phyloP scores from a whole-genome alignment of 2,888 invertebrate genomes.

The Netelia virgata region DNA sequence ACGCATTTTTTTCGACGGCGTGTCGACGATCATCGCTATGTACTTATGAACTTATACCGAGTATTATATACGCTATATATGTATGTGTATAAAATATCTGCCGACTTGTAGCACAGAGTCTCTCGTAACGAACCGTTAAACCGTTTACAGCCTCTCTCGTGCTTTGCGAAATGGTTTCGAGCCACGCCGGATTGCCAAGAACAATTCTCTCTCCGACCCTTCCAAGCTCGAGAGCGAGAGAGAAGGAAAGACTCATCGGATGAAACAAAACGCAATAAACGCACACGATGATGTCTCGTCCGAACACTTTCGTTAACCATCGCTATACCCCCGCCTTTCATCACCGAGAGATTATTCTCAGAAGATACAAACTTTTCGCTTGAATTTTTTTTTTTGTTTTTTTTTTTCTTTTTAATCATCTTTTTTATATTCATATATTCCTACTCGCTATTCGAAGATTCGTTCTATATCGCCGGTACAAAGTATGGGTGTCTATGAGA shows the following conservation, averaged over 20 bases:
- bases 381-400: no score
- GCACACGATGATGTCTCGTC: constrained; percentile 1
- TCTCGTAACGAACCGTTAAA: constrained; percentile 72
- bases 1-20: constrained; percentile 41
- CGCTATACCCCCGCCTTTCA: neutral
- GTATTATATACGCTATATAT: neutral
- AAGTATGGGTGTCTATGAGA: constrained; percentile 1
- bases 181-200: constrained; percentile 32
- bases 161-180: constrained; percentile 64
- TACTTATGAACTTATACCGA: constrained; percentile 23
- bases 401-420: no score
- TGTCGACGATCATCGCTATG: constrained; percentile 42
- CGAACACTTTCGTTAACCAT: constrained; percentile 19
- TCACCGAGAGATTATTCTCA: no score
- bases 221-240: neutral
- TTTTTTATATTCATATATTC: neutral
- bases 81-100: neutral
- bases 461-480: constrained; percentile 28
- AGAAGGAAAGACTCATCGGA: constrained; percentile 36
- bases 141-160: constrained; percentile 68
- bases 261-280: constrained; percentile 50
- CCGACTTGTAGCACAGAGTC: constrained; percentile 23
- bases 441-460: constrained; percentile 43
- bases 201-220: constrained; percentile 31
- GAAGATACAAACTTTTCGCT: no score